A percentile compares a stretch with the other conserved stretches of the same genome.
These are phyloP conservation scores for Hedya salicella DNA, from an alignment of 2,888 invertebrate species.

Conservation along the genomic window DNA sequence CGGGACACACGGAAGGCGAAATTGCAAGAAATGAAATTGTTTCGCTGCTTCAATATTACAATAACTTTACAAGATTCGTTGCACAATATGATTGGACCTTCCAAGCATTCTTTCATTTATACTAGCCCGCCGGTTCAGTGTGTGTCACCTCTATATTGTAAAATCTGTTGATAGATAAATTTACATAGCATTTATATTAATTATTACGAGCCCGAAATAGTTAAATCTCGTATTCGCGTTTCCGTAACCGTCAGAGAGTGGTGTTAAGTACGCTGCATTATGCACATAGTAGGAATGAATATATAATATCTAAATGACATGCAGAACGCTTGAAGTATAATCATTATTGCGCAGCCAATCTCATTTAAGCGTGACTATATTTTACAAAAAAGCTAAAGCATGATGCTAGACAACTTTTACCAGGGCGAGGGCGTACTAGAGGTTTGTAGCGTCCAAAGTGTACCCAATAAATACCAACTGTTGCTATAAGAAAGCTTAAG, in stretches of 20 bases:
- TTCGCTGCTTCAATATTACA: slow-evolving; percentile 85
- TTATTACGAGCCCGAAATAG: slow-evolving; percentile 61
- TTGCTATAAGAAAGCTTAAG: slow-evolving; percentile 81
- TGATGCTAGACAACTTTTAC: slow-evolving; percentile 85
- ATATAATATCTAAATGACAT: slow-evolving; percentile 85
- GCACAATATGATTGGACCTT: slow-evolving; percentile 84
- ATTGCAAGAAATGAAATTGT: slow-evolving; percentile 77
- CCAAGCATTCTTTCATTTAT: slow-evolving; percentile 80
- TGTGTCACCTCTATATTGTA: slow-evolving; percentile 85
- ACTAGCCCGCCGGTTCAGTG: slow-evolving; percentile 70
- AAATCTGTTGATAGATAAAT: slow-evolving; percentile 50
- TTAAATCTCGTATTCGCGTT: slow-evolving; percentile 72
- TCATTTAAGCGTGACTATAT: slow-evolving; percentile 85
- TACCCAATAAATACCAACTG: slow-evolving; percentile 82
- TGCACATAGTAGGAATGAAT: slow-evolving; percentile 84
- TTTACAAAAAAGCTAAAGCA: slow-evolving; percentile 85
- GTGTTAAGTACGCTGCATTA: slow-evolving; percentile 82
- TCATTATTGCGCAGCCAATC: slow-evolving; percentile 86
- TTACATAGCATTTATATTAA: slow-evolving; percentile 58
- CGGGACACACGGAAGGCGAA: slow-evolving; percentile 81
- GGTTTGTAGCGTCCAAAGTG: slow-evolving; percentile 83
- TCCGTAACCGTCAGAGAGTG: slow-evolving; percentile 79
- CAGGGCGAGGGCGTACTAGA: slow-evolving; percentile 83
- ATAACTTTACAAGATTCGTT: slow-evolving; percentile 85
- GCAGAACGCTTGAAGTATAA: slow-evolving; percentile 85